Evolutionary conservation across 2,888 invertebrate species (phyloP), one percentile per base, ranked within the genome.

Genomic region (Lithodes maja): DNA sequence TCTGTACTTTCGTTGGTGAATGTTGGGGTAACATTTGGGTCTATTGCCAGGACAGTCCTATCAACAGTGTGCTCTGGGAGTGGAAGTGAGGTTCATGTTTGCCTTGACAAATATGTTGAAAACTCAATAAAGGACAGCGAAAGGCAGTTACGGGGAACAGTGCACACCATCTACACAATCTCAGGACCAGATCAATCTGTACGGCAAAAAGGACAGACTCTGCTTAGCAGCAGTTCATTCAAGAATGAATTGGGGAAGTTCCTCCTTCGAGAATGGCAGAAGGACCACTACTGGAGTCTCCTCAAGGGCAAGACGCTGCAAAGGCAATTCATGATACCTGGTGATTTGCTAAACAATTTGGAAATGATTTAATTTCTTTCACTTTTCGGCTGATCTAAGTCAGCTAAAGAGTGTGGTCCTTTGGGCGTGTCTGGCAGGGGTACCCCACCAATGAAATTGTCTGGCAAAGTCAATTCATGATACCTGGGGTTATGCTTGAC

Each of bases 161-260:
- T 80, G n/a, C 15, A 80, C 17, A n/a, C 55, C 54, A 9, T 55
- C n/a, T 80, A 80, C 54, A 54, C 54, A 54, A 80, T 80, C 53
- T n/a, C 80, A 80, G 80, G 80, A 54, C 80, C 80, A 80, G 80
- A 80, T 17, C 80, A 80, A 55, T n/a, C 53, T n/a, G 17, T 80
- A 17, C 5, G n/a, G 54, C 80, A 80, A 17, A 52, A 17, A 15
- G 80, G 81, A 61, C 81, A 61, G 68, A 81, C 15, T 7, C 81
- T 81, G 5, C 61, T 61, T 55, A 53, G 5, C 33, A 81, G 33
- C 55, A 49, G 55, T n/a, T 33, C 15, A 5, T 81, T 81, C 55
- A 81, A 81, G 17, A 81, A 54, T 61, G 81, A 68, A 17, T 49
- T 61, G 17, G 54, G 55, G 3, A 68, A 81, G 55, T 81, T 81